Base-by-base conservation (phyloP, 2,888 invertebrate genomes). In the Limnephilus lunatus region DNA sequence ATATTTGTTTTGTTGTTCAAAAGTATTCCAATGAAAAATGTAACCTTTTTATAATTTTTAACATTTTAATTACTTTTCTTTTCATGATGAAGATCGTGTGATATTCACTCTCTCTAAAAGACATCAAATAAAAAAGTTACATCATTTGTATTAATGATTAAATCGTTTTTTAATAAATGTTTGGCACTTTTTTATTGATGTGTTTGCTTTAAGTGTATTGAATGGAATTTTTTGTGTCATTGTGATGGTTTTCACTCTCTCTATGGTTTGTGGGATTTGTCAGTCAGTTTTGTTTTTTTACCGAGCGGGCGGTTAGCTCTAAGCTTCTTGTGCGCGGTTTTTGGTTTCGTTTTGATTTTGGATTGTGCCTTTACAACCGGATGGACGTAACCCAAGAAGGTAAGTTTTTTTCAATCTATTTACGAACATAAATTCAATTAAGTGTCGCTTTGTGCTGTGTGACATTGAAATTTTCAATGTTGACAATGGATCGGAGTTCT, bases 201-300 rank as follows among this genome's bases (percentile, higher is more conserved):
- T 68, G 68, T 68, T 68, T 68, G 9, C 25, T 68, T 68, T 68
- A 68, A 68, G 68, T 68, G 68, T 68, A 68, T 25, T n/a, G 68
- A 68, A 68, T 68, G 68, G 68, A 68, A 25, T 68, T 68, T 68
- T 68, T 53, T 53, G 53, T 53, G 53, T 53, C 5, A 53, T 53
- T 68, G n/a, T 68, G 68, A 68, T n/a, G 25, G n/a, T 68, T 68
- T 68, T 68, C 68, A 68, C 68, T 68, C 68, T 83, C 83, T 32
- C 83, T 83, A 83, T 83, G 35, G 83, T 25, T 39, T 83, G 25
- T 83, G 32, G 25, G 83, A 25, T 83, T 83, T 25, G 68, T 39
- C 9, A 83, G 35, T 83, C 83, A 83, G 83, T 83, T 32, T 83
- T 83, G 25, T 83, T 83, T 83, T 83, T 83, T 83, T 83, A 31